A percentile compares a stretch with the other conserved stretches of the same genome.
Conservation (phyloP, 2,888 invertebrate genomes). For the Drosophila stalkeri region DNA sequence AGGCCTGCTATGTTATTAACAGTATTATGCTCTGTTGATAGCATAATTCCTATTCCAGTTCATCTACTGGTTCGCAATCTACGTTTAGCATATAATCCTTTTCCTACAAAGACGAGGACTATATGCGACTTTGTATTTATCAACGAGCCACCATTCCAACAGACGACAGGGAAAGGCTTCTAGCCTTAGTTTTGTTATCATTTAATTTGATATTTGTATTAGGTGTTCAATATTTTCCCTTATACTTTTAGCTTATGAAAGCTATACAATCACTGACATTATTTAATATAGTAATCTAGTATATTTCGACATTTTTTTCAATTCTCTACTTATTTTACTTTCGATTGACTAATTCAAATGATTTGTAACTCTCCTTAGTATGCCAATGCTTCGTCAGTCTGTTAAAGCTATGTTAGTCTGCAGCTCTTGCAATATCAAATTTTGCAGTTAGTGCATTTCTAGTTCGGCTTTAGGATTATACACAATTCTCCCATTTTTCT, state of each 20-base stretch:
- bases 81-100: too few species aligned
- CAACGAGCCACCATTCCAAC: too few species aligned
- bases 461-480: background rate
- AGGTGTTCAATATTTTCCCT: background rate
- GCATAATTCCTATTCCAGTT: too few species aligned
- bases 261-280: background rate
- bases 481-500: background rate
- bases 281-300: background rate
- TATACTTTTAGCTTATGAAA: background rate
- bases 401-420: background rate
- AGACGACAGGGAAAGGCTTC: background rate
- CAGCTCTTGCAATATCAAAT: background rate
- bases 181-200: background rate
- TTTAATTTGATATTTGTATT: background rate
- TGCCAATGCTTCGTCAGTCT: too few species aligned
- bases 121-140: too few species aligned
- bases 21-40: too few species aligned
- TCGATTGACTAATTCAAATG: too few species aligned
- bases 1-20: too few species aligned
- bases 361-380: too few species aligned
- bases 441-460: constrained; percentile 12
- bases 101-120: too few species aligned
- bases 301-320: background rate
- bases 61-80: too few species aligned
- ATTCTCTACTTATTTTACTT: too few species aligned